Conservation (phyloP, 2,797 vertebrate species). For the Sebastolobus altivelis region DNA sequence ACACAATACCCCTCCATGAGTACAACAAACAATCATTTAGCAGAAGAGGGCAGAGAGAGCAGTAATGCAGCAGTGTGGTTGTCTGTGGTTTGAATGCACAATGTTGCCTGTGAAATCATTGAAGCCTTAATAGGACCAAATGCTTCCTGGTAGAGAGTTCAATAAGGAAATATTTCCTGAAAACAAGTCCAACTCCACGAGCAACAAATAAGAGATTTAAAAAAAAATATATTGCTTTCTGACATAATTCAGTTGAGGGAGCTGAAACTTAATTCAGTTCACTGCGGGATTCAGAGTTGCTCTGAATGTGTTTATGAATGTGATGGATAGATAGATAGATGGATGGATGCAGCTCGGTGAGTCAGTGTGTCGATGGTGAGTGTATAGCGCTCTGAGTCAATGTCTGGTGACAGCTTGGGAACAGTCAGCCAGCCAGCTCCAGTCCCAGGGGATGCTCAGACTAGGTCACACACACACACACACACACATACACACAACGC, state of each 20-base stretch:
- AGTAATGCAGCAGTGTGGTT: not conserved
- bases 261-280: conserved; percentile 23
- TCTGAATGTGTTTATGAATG: conserved; percentile 48
- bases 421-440: conserved; percentile 74
- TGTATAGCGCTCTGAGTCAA: conserved; percentile 68
- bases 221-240: conserved; percentile 25
- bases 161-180: conserved; percentile 57
- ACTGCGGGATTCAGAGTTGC: conserved; percentile 30
- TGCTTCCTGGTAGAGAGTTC: conserved; percentile 31
- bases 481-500: conserved; percentile 16
- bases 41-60: conserved; percentile 4
- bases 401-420: conserved; percentile 79
- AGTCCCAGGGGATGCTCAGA: conserved; percentile 61
- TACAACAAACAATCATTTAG: conserved; percentile 21
- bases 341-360: conserved; percentile 43
- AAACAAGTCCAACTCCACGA: conserved; percentile 50
- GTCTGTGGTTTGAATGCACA: conserved; percentile 11
- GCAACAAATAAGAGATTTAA: conserved; percentile 21
- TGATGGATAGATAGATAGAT: not conserved
- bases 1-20: not conserved
- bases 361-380: conserved; percentile 65
- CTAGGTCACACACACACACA: conserved; percentile 51
- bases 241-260: conserved; percentile 30
- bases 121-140: conserved; percentile 43
- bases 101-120: conserved; percentile 32